Percentiles rank a stretch among this genome's conserved stretches.
These are phyloP conservation scores for Acanthacorydalis orientalis DNA, from an alignment of 2,888 invertebrate genomes.

Conservation along the genomic window DNA sequence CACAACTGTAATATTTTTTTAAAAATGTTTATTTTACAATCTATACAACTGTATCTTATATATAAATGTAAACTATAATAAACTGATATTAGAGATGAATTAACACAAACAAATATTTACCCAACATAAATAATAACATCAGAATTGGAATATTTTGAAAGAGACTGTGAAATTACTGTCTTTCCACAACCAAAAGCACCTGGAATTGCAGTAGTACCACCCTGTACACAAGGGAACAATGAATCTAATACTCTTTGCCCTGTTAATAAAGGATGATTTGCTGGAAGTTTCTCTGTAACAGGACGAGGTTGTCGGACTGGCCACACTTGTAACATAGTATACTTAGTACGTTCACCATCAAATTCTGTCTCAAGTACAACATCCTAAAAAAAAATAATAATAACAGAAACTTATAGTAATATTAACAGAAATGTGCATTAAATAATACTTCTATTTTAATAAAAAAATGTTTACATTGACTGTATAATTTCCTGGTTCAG, in stretches of 20 bases:
- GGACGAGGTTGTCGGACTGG: slow-evolving; percentile 97
- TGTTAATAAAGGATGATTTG: slow-evolving; percentile 94
- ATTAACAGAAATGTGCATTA: neutral
- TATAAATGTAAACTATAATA: too few species aligned
- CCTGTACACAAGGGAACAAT: slow-evolving; percentile 97
- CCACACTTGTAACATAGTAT: slow-evolving; percentile 98
- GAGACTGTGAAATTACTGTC: slow-evolving; percentile 98
- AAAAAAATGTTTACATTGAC: slow-evolving; percentile 53
- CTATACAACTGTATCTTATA: too few species aligned
- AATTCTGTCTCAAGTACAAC: slow-evolving; percentile 96
- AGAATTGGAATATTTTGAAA: slow-evolving; percentile 99
- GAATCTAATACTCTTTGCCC: slow-evolving; percentile 97
- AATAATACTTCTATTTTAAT: neutral
- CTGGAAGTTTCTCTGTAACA: slow-evolving; percentile 92
- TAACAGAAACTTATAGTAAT: neutral
- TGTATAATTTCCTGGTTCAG: slow-evolving; percentile 83
- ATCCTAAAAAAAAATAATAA: slow-evolving; percentile 41
- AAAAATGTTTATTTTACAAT: too few species aligned
- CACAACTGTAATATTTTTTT: slow-evolving; percentile 65
- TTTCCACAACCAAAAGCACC: slow-evolving; percentile 99
- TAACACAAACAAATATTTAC: slow-evolving; percentile 1
- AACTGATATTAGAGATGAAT: too few species aligned
- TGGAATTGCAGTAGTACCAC: slow-evolving; percentile 97
- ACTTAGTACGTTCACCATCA: slow-evolving; percentile 83
- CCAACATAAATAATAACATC: slow-evolving; percentile 98